Conservation (phyloP, 1,140 invertebrate species). For the Drusus annulatus region DNA sequence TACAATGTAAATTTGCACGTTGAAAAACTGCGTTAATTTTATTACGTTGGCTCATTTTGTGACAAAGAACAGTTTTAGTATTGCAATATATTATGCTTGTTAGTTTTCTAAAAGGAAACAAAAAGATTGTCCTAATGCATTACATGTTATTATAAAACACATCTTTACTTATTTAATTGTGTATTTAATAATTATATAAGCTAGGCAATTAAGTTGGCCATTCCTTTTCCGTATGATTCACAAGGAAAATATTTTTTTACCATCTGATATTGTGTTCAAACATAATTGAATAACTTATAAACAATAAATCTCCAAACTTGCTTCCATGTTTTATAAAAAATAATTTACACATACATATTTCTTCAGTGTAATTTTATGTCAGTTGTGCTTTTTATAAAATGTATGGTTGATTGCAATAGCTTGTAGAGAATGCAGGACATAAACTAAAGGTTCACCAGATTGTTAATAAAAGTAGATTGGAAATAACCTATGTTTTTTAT, state of each 20-base stretch:
- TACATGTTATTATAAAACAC: not conserved
- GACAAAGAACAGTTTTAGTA: not conserved
- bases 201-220: no score
- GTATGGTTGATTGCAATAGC: no score
- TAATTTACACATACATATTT: not conserved
- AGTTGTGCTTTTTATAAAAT: no score
- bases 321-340: no score
- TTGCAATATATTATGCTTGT: not conserved
- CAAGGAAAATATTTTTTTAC: no score
- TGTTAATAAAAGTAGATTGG: not conserved
- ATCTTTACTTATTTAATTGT: no score
- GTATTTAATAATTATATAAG: no score
- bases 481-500: not conserved
- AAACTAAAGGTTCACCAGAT: not conserved
- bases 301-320: no score
- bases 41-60: constrained; percentile 8
- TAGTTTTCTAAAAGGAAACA: constrained; percentile 1
- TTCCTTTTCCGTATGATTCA: no score
- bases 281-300: no score
- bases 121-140: not conserved
- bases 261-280: no score
- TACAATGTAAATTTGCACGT: constrained; percentile 2
- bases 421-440: not conserved
- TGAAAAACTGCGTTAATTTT: not conserved
- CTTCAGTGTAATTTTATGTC: no score